phyloP scores from a whole-genome alignment of 2,797 vertebrate species.

The Sebastes baramenuke region DNA sequence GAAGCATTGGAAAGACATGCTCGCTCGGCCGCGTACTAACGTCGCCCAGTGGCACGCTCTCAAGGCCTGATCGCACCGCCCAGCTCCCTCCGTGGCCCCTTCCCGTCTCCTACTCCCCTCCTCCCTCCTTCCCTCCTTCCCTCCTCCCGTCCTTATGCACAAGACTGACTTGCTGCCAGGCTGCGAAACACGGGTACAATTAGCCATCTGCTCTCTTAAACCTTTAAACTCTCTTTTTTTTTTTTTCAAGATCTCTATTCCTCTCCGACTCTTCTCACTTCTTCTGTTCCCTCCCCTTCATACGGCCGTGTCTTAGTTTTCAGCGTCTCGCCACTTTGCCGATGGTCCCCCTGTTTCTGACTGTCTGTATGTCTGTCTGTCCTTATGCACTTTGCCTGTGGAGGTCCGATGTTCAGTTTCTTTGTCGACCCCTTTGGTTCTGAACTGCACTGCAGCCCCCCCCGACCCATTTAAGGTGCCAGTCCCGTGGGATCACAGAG shows the following conservation, averaged over 20 bases:
- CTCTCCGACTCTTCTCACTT: slow-evolving; percentile 29
- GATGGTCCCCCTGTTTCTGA: slow-evolving; percentile 65
- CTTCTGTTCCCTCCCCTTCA: slow-evolving; percentile 36
- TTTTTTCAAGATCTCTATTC: slow-evolving; percentile 47
- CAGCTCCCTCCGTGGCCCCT: slow-evolving; percentile 61
- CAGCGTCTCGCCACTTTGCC: slow-evolving; percentile 42
- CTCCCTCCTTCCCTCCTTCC: neutral
- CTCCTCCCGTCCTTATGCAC: slow-evolving; percentile 85
- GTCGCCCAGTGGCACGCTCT: slow-evolving; percentile 99
- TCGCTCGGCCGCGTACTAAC: slow-evolving; percentile 93
- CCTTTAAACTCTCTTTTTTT: slow-evolving; percentile 76
- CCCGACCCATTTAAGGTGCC: slow-evolving; percentile 61
- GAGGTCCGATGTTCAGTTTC: slow-evolving; percentile 55
- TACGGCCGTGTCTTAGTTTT: slow-evolving; percentile 41
- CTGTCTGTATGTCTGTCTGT: slow-evolving; percentile 67
- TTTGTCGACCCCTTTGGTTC: slow-evolving; percentile 50
- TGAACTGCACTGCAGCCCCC: slow-evolving; percentile 60
- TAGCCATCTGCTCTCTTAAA: slow-evolving; percentile 87
- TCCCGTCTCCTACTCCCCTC: slow-evolving; percentile 19
- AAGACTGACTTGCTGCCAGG: slow-evolving; percentile 88
- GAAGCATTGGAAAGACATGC: slow-evolving; percentile 99
- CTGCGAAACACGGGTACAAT: slow-evolving; percentile 89
- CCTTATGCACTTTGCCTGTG: slow-evolving; percentile 61
- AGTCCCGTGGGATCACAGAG: slow-evolving; percentile 73
- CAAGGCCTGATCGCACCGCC: slow-evolving; percentile 89